Base-by-base conservation (phyloP, 2,113 vertebrate species). In the Dicentrarchus labrax region DNA sequence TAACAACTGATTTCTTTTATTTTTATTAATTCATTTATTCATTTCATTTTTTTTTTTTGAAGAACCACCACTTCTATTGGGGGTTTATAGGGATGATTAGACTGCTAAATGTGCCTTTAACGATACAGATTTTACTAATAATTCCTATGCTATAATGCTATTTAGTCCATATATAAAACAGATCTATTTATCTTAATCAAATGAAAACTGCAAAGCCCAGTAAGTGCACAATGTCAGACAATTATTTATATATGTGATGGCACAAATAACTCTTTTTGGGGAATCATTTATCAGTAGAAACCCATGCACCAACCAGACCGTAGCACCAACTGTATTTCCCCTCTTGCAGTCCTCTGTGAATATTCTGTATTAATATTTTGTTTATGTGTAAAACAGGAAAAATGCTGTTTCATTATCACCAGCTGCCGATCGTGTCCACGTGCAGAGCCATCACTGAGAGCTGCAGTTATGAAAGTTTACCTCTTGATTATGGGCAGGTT, bases 401-500 rank as follows among this genome's bases (percentile, higher is more conserved):
- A 47, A 83, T 50, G 21, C 22, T 15, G 36, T 72, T 83, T 81
- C 62, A 62, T 73, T 70, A 82, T 53, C 43, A 15, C 11, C 70
- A 1, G 59, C 53, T 17, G 22, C 22, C 38, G 57, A 36, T 51
- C 5, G 13, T 7, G 59, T 59, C 38, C 21, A 0, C 9, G 39
- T 10, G 4, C 41, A 1, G 39, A 65, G 59, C 43, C 65, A 9
- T 59, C 22, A 2, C 24, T 16, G 11, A 71, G 60, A 1, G 59
- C 50, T 4, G 59, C 78, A 12, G 60, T 47, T 72, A 78, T 81
- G 76, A 84, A 80, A 76, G 81, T 70, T 73, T 64, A 64, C 53
- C 68, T 89, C 81, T 80, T 76, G 85, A 90, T 88, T 83, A 76
- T 38, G 62, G 65, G 59, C 74, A 45, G 68, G 67, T 85, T 87